Conservation (phyloP, 1,140 invertebrate species). For the Colletes gigas region DNA sequence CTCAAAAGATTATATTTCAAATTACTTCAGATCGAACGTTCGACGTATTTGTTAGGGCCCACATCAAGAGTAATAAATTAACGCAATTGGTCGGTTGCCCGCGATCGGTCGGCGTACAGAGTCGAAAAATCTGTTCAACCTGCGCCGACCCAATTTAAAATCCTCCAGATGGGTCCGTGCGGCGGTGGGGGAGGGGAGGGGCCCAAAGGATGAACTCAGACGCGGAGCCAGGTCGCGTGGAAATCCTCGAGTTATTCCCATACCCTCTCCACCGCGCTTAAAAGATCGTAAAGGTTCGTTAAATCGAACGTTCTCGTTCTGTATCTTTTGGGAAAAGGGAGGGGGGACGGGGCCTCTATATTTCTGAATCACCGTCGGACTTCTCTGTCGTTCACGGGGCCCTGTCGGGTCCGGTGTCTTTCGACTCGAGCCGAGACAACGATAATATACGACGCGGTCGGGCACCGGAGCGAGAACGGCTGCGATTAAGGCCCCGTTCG, state of each 20-base stretch:
- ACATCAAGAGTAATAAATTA: no score
- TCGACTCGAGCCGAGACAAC: not conserved
- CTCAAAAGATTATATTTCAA: no score
- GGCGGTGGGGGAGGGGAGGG: no score
- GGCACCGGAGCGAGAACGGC: slow-evolving; percentile 41
- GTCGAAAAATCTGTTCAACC: no score
- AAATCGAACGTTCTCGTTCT: slow-evolving; percentile 16
- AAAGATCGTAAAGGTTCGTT: slow-evolving; percentile 32
- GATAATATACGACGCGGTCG: slow-evolving; percentile 42
- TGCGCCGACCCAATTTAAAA: no score
- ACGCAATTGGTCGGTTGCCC: no score
- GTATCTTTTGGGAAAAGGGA: not conserved
- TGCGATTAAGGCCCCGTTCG: slow-evolving; percentile 52
- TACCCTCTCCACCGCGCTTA: no score
- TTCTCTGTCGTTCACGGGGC: slow-evolving; percentile 1
- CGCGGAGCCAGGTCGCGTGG: not conserved
- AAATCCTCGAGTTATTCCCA: slow-evolving; percentile 7
- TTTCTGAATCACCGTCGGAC: not conserved
- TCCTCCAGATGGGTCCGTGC: no score
- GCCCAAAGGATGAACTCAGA: not conserved
- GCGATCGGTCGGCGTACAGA: no score
- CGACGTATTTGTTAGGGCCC: no score
- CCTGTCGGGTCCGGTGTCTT: not conserved
- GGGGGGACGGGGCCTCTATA: not conserved
- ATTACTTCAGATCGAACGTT: no score